Percentiles rank a stretch among this genome's conserved stretches.
These are phyloP conservation scores for Gandaritis pyraliata DNA, from an alignment of 2,888 invertebrate species.

Conservation along the genomic window DNA sequence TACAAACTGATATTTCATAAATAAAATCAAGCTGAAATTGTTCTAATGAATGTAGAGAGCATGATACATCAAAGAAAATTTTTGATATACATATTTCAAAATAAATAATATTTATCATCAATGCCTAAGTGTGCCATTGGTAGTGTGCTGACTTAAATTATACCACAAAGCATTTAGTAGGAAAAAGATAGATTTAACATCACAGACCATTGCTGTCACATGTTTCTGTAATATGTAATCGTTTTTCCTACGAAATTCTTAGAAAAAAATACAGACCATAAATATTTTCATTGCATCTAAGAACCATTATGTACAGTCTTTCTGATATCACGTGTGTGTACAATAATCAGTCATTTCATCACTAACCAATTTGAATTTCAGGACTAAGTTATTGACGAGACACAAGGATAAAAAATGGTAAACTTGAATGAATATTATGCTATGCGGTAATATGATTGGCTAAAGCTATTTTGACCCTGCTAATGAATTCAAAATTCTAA, in stretches of 20 bases:
- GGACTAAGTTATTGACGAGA: constrained; percentile 94
- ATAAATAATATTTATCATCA: background rate
- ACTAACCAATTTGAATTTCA: constrained; percentile 87
- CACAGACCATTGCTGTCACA: background rate
- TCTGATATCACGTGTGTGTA: constrained; percentile 45
- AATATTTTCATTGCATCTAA: constrained; percentile 13
- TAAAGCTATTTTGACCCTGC: constrained; percentile 57
- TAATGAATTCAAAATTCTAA: constrained; percentile 40
- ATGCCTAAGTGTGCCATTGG: constrained; percentile 12
- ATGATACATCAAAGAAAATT: constrained; percentile 12
- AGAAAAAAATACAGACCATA: constrained; percentile 8
- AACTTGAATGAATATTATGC: constrained; percentile 71
- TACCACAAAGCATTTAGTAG: constrained; percentile 20
- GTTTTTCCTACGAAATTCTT: constrained; percentile 28
- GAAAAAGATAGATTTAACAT: background rate
- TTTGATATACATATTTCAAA: background rate
- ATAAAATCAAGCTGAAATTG: background rate
- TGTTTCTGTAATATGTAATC: background rate
- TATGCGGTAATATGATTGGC: constrained; percentile 67
- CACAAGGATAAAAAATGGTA: constrained; percentile 94
- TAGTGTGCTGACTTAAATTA: constrained; percentile 15
- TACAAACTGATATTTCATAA: background rate
- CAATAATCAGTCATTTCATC: constrained; percentile 73
- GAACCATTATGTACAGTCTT: constrained; percentile 22
- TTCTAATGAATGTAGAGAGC: background rate